Percentiles rank a stretch among this genome's conserved stretches.
Evolutionary conservation across 2,113 vertebrate genomes (phyloP).

Genomic region (Sturnira hondurensis): DNA sequence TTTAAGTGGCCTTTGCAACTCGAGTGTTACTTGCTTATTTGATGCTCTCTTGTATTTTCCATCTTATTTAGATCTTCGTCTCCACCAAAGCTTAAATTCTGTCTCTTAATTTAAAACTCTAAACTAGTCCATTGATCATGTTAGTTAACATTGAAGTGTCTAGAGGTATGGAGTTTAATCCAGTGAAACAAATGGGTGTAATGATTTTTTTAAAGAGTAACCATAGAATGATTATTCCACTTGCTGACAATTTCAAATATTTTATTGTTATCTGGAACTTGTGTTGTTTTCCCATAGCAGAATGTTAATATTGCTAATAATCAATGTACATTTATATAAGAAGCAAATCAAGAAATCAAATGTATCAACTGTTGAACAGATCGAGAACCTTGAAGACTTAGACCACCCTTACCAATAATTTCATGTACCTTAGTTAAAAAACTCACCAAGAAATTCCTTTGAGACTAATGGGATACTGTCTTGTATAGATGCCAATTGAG

Average conservation of each 20-base stretch:
- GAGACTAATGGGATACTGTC: slow-evolving; percentile 78
- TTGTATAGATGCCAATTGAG: slow-evolving; percentile 78
- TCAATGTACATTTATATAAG: slow-evolving; percentile 80
- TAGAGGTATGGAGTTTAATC: slow-evolving; percentile 31
- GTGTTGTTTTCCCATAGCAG: slow-evolving; percentile 63
- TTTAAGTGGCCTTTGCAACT: slow-evolving; percentile 88
- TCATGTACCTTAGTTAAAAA: slow-evolving; percentile 65
- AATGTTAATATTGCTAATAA: slow-evolving; percentile 83
- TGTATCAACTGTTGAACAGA: slow-evolving; percentile 65
- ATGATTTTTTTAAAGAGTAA: not conserved
- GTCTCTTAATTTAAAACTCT: slow-evolving; percentile 74
- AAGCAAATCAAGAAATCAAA: slow-evolving; percentile 66
- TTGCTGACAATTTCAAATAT: not conserved
- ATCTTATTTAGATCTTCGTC: slow-evolving; percentile 67
- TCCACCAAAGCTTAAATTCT: slow-evolving; percentile 58
- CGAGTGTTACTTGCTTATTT: slow-evolving; percentile 87
- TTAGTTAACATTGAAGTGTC: slow-evolving; percentile 40
- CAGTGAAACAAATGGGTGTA: slow-evolving; percentile 26
- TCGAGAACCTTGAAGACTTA: slow-evolving; percentile 67
- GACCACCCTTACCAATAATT: slow-evolving; percentile 64
- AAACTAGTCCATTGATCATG: slow-evolving; percentile 50
- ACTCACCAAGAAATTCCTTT: slow-evolving; percentile 72
- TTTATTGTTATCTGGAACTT: slow-evolving; percentile 13
- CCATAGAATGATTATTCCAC: not conserved
- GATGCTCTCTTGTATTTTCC: slow-evolving; percentile 72